These are phyloP conservation scores for Galerucella pusilla DNA, from an alignment of 2,888 invertebrate species.

Conservation along the genomic window DNA sequence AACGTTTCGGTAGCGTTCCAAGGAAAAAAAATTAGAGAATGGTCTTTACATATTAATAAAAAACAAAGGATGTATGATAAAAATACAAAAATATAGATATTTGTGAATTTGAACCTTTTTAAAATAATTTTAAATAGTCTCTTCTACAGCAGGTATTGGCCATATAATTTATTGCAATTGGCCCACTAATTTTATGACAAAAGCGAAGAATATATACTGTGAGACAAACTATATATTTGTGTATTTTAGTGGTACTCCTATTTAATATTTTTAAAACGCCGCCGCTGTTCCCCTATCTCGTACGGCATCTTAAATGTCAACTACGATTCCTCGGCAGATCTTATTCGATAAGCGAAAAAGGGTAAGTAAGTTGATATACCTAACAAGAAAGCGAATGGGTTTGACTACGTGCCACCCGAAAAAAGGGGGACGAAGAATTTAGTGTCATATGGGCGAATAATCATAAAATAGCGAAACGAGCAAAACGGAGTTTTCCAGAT, in stretches of 20 bases:
- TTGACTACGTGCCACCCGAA: conserved; percentile 41
- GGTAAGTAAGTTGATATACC: conserved; percentile 36
- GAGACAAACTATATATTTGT: no score
- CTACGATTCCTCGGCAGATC: conserved; percentile 25
- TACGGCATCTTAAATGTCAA: not conserved
- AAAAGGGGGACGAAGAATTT: conserved; percentile 11
- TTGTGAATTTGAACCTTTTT: no score
- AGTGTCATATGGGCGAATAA: conserved; percentile 2
- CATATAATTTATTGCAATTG: no score
- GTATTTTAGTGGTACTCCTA: not conserved
- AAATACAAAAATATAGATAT: no score
- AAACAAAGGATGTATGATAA: no score
- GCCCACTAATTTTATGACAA: no score
- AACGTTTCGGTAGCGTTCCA: no score
- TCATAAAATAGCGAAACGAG: conserved; percentile 19
- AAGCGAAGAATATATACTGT: no score
- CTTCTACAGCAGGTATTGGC: no score
- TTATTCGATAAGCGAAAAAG: conserved; percentile 36
- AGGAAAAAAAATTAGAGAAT: no score
- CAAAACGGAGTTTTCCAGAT: conserved; percentile 10
- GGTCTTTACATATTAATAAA: no score
- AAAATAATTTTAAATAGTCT: no score
- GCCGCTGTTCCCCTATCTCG: conserved; percentile 6
- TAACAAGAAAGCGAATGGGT: conserved; percentile 40
- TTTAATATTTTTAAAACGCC: not conserved